Conservation (phyloP, 2,888 invertebrate species). For the Brachyptera putata region DNA sequence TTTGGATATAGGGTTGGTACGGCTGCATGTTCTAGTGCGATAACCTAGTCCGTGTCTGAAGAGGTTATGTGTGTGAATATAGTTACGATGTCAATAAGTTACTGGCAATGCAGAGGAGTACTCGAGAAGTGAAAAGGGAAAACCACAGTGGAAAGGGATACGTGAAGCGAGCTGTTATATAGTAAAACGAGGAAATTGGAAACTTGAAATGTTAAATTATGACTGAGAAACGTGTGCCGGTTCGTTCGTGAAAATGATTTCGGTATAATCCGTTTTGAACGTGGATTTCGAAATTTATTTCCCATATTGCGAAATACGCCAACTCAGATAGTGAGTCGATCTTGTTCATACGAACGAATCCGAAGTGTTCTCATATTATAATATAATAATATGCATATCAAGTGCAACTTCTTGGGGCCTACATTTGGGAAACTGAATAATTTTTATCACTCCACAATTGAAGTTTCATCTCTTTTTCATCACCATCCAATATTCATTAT, state of each 20-base stretch:
- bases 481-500: too few species aligned
- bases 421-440: too few species aligned
- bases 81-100: slow-evolving; percentile 19
- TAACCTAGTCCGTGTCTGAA: slow-evolving; percentile 14
- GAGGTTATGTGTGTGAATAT: not conserved
- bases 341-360: too few species aligned
- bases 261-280: not conserved
- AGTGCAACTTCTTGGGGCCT: too few species aligned
- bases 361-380: too few species aligned
- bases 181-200: slow-evolving; percentile 20
- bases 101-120: not conserved
- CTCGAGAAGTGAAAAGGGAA: not conserved
- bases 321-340: too few species aligned
- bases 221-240: not conserved
- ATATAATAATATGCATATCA: too few species aligned
- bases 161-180: not conserved
- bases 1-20: not conserved
- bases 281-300: not conserved
- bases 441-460: too few species aligned
- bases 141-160: not conserved
- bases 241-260: not conserved
- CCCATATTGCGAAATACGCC: not conserved
- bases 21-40: slow-evolving; percentile 3
- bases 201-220: slow-evolving; percentile 12
- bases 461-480: too few species aligned